A percentile compares a stretch with the other conserved stretches of the same genome.
Evolutionary conservation across 2,113 vertebrate species (phyloP).

Genomic region (Zingel zingel): DNA sequence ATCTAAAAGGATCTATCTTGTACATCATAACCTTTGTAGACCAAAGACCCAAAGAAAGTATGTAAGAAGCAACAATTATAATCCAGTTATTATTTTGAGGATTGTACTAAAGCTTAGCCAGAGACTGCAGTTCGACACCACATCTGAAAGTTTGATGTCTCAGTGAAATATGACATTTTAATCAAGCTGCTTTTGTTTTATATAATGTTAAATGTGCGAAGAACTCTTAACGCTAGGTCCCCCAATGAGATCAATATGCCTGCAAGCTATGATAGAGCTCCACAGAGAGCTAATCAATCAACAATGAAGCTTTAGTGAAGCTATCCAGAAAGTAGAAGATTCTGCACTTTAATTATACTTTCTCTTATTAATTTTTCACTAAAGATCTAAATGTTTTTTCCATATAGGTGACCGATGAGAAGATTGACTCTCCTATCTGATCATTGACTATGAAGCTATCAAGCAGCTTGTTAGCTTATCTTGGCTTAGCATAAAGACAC

Average conservation of each 20-base stretch:
- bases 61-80: background rate
- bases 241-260: conserved; percentile 2
- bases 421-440: background rate
- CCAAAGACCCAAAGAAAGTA: background rate
- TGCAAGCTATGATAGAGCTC: background rate
- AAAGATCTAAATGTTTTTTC: background rate
- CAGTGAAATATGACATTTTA: conserved; percentile 1
- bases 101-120: background rate
- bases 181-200: conserved; percentile 19
- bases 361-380: background rate
- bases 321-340: background rate
- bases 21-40: background rate
- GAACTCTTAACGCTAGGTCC: background rate
- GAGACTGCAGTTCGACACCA: conserved; percentile 3
- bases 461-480: no score
- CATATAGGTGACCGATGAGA: background rate
- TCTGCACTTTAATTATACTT: background rate
- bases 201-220: background rate
- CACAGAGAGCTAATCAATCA: conserved; percentile 15
- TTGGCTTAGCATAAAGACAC: no score
- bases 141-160: background rate
- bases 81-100: background rate
- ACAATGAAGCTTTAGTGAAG: conserved; percentile 33
- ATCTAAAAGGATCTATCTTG: background rate
- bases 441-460: background rate